These are phyloP conservation scores for Zeuzera pyrina DNA, from an alignment of 2,888 invertebrate genomes.

Conservation along the genomic window DNA sequence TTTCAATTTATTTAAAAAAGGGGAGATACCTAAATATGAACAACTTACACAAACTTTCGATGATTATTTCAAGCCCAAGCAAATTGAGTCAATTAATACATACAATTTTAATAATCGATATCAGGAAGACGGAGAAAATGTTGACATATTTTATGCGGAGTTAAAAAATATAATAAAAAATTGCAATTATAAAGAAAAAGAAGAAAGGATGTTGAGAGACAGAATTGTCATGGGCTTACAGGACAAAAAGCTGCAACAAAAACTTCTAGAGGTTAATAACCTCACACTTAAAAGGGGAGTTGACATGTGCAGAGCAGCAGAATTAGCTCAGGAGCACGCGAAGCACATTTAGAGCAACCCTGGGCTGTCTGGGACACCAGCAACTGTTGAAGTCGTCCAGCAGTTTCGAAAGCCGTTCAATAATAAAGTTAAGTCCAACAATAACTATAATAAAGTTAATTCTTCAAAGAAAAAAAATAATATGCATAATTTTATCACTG, in stretches of 20 bases:
- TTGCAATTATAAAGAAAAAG: slow-evolving; percentile 1
- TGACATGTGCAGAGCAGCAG: background rate
- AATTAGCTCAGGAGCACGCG: background rate
- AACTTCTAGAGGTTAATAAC: background rate
- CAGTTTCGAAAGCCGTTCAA: background rate
- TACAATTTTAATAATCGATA: too few species aligned
- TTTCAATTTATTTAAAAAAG: too few species aligned
- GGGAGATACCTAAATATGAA: too few species aligned
- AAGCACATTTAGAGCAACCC: too few species aligned
- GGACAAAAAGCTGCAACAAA: background rate
- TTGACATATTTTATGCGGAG: background rate
- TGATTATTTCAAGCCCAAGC: too few species aligned
- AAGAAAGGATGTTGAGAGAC: background rate
- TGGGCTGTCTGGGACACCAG: too few species aligned
- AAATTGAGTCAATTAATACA: too few species aligned
- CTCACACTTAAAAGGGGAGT: background rate
- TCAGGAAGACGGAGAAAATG: too few species aligned
- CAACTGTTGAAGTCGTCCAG: background rate
- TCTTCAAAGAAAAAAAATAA: background rate
- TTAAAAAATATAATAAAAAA: background rate
- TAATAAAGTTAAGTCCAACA: slow-evolving; percentile 1
- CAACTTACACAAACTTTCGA: too few species aligned
- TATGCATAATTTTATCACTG: background rate
- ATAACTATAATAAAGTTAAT: background rate
- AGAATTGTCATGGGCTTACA: background rate